These are phyloP conservation scores for Anomalospiza imberbis DNA, from an alignment of 2,797 vertebrate species.

Conservation along the genomic window DNA sequence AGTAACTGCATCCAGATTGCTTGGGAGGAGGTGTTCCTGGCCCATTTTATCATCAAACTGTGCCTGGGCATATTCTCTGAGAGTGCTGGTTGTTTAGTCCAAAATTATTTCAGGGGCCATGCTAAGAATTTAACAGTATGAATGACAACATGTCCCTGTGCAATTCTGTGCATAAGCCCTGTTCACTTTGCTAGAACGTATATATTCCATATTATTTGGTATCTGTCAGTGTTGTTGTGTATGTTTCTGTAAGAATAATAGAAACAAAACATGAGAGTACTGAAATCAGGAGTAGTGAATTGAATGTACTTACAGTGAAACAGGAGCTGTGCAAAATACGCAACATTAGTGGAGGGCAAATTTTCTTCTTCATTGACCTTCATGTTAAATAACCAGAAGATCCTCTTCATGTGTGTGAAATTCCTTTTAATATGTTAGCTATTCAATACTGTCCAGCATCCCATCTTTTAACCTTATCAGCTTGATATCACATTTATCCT, in stretches of 20 bases:
- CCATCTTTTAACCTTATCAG: not conserved
- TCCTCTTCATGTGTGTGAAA: not conserved
- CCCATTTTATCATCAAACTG: not conserved
- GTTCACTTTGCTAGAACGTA: not conserved
- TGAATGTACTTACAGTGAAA: not conserved
- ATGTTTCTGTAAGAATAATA: not conserved
- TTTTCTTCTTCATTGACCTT: not conserved
- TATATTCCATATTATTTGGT: not conserved
- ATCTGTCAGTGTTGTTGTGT: not conserved
- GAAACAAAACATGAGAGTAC: not conserved
- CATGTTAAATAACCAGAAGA: not conserved
- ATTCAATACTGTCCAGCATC: not conserved
- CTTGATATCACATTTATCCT: not conserved
- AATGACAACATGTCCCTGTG: not conserved
- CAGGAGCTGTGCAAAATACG: not conserved
- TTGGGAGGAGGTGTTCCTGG: not conserved
- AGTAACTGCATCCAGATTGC: constrained; percentile 7
- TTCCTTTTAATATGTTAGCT: not conserved
- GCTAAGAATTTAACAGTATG: not conserved
- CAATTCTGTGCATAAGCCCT: not conserved
- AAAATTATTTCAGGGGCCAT: not conserved
- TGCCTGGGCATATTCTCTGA: not conserved
- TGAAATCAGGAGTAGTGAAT: not conserved
- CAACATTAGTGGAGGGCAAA: not conserved
- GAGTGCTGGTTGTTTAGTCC: not conserved